These are phyloP conservation scores for Conchocele bisecta DNA, from an alignment of 2,888 invertebrate species.

Conservation along the genomic window DNA sequence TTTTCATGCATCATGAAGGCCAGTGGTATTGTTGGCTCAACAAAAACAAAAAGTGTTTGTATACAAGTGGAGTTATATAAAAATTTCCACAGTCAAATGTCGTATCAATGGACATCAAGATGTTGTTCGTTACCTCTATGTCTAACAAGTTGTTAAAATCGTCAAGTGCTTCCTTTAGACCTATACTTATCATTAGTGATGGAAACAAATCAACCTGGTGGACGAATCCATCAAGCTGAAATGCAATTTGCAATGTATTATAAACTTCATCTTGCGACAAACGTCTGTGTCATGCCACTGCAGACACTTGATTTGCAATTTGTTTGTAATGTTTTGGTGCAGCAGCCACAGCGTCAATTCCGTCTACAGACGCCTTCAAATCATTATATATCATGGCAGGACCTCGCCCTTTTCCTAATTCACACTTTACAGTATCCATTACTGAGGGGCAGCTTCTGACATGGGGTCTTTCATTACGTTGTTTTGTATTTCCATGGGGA, in stretches of 20 bases:
- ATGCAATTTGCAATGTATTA: slow-evolving; percentile 22
- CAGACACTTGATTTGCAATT: slow-evolving; percentile 1
- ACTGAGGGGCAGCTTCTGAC: too few relatives aligned
- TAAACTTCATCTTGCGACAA: slow-evolving; percentile 26
- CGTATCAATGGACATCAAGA: slow-evolving; percentile 23
- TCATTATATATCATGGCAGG: slow-evolving; percentile 23
- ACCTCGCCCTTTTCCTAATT: too few relatives aligned
- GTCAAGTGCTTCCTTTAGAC: slow-evolving; percentile 6
- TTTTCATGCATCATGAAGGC: slow-evolving; percentile 31
- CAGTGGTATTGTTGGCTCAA: slow-evolving; percentile 18
- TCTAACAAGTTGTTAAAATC: slow-evolving; percentile 26
- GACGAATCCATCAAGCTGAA: slow-evolving; percentile 29
- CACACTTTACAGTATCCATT: too few relatives aligned
- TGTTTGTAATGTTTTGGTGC: slow-evolving; percentile 19
- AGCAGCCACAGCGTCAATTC: slow-evolving; percentile 2
- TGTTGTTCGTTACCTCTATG: slow-evolving; percentile 1
- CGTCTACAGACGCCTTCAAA: slow-evolving; percentile 6
- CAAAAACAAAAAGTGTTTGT: slow-evolving; percentile 21
- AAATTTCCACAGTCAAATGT: slow-evolving; percentile 33
- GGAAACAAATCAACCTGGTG: slow-evolving; percentile 27
- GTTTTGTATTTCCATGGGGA: too few relatives aligned
- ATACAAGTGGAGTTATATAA: slow-evolving; percentile 27
- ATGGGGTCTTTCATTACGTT: too few relatives aligned
- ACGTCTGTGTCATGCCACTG: not conserved
- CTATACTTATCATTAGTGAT: slow-evolving; percentile 12